Percentiles rank a stretch among this genome's conserved stretches.
phyloP scores from a whole-genome alignment of 1,140 invertebrate species.

The Cylas formicarius region DNA sequence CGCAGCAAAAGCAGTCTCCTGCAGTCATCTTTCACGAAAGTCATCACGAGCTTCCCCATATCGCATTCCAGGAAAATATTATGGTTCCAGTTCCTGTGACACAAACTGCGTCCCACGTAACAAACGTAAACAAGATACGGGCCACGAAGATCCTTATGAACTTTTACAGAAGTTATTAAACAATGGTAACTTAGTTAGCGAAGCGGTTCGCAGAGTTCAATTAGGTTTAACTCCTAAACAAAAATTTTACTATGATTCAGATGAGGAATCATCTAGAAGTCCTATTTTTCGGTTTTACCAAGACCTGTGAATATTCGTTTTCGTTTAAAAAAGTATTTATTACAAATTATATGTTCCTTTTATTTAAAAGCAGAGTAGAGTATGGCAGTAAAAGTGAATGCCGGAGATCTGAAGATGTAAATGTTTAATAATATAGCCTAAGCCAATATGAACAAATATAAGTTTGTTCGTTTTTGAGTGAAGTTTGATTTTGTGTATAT shows the following conservation, averaged over 20 bases:
- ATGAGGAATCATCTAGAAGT: constrained; percentile 42
- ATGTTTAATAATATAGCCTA: no score
- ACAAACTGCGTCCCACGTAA: constrained; percentile 35
- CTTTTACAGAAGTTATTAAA: constrained; percentile 55
- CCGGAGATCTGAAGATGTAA: no score
- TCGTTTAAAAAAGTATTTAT: no score
- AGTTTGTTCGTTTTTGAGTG: no score
- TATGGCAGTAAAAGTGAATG: no score
- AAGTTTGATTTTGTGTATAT: no score
- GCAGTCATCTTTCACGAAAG: constrained; percentile 37
- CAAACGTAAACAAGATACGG: constrained; percentile 34
- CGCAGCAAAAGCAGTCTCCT: constrained; percentile 34
- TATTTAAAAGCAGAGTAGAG: no score
- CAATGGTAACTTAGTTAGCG: constrained; percentile 61
- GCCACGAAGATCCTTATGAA: constrained; percentile 57
- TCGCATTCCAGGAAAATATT: constrained; percentile 44
- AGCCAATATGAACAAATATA: no score
- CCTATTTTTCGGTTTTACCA: constrained; percentile 30
- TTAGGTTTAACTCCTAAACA: constrained; percentile 44
- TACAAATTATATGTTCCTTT: no score
- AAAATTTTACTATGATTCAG: constrained; percentile 46
- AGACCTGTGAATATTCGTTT: no score
- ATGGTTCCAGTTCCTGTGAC: constrained; percentile 43
- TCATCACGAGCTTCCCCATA: constrained; percentile 54
- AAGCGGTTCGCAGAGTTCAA: constrained; percentile 60